Conservation (phyloP, 2,797 vertebrate species). For the Lepus townsendii region DNA sequence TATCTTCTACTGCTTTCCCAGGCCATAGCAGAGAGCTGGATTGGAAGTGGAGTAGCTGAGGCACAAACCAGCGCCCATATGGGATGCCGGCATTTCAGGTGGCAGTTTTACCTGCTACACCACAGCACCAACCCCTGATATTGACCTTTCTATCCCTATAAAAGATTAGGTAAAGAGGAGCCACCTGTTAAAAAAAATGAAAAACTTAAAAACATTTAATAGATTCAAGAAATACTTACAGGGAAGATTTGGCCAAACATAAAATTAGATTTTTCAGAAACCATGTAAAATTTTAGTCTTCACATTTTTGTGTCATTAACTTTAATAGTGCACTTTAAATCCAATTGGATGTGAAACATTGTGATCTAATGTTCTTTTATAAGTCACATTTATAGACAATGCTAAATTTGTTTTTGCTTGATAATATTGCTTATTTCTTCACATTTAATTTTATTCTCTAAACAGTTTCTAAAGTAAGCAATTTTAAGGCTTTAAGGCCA, state of each 20-base stretch:
- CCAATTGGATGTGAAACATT: slow-evolving; percentile 7
- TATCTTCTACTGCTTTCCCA: too few species aligned
- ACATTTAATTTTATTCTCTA: slow-evolving; percentile 47
- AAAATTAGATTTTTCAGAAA: slow-evolving; percentile 34
- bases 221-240: not conserved
- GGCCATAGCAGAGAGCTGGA: too few species aligned
- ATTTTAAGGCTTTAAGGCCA: slow-evolving; percentile 42
- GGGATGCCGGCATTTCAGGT: too few species aligned
- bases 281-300: slow-evolving; percentile 52
- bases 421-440: not conserved
- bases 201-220: slow-evolving; percentile 37
- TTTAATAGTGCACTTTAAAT: slow-evolving; percentile 48
- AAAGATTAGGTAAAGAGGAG: slow-evolving; percentile 25
- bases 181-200: not conserved
- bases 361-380: not conserved
- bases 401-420: slow-evolving; percentile 43
- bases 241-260: slow-evolving; percentile 9
- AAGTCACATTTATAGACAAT: slow-evolving; percentile 38
- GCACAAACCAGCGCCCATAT: too few species aligned
- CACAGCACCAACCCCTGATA: not conserved
- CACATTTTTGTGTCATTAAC: slow-evolving; percentile 6
- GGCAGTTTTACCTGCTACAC: too few species aligned
- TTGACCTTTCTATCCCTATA: slow-evolving; percentile 13
- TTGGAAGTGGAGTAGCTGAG: too few species aligned
- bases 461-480: slow-evolving; percentile 52